Percentiles rank a stretch among this genome's conserved stretches.
These are phyloP conservation scores for Synergus itoensis DNA, from an alignment of 2,888 invertebrate genomes.

Conservation along the genomic window DNA sequence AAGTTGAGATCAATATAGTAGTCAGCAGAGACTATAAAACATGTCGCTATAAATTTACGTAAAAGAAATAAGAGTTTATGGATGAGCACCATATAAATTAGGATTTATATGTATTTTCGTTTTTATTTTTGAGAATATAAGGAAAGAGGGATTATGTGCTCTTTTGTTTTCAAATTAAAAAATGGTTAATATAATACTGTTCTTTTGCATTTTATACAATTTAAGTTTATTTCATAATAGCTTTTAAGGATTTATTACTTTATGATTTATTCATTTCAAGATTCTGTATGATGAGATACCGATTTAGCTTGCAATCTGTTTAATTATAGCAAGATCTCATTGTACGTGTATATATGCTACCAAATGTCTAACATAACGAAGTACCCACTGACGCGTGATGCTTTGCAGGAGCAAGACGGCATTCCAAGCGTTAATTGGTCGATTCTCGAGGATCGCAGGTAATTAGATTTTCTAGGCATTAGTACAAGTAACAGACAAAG, in stretches of 20 bases:
- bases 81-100: background rate
- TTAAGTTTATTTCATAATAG: too few species aligned
- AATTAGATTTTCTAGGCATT: conserved; percentile 37
- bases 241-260: too few species aligned
- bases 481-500: conserved; percentile 27
- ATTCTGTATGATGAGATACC: background rate
- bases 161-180: too few species aligned
- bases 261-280: too few species aligned
- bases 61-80: background rate
- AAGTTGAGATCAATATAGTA: background rate
- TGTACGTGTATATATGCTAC: background rate
- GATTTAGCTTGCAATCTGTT: background rate
- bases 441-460: conserved; percentile 32
- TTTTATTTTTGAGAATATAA: too few species aligned
- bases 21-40: background rate
- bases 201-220: too few species aligned
- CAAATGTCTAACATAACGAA: conserved; percentile 26
- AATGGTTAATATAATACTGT: too few species aligned
- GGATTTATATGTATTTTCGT: background rate
- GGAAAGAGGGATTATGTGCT: too few species aligned
- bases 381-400: conserved; percentile 35
- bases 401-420: conserved; percentile 26
- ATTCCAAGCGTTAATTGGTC: conserved; percentile 40
- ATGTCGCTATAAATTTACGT: background rate
- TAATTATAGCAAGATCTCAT: background rate